Evolutionary conservation across 2,797 vertebrate genomes (phyloP).

Genomic region (Nasua narica): DNA sequence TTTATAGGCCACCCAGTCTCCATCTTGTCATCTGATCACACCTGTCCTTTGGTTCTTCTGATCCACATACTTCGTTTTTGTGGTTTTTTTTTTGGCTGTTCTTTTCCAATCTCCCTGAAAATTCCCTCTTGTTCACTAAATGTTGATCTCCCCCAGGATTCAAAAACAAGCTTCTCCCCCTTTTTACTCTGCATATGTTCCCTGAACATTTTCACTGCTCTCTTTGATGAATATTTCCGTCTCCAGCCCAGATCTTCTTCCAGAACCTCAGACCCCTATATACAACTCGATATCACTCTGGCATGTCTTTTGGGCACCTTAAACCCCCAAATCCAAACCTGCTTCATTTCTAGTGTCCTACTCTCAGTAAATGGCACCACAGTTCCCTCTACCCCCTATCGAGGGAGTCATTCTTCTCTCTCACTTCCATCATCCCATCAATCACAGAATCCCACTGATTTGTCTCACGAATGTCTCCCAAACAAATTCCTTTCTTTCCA

Average conservation of each 20-base stretch:
- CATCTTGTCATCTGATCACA: neutral
- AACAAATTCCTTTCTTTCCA: neutral
- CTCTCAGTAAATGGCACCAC: neutral
- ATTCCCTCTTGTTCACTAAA: neutral
- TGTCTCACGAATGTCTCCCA: neutral
- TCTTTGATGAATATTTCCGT: neutral
- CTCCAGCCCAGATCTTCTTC: neutral
- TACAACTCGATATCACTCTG: neutral
- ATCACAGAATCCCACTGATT: neutral
- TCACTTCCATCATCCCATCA: neutral
- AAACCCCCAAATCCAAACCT: neutral
- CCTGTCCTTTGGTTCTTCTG: neutral
- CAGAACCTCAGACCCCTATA: neutral
- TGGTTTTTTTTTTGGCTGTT: neutral
- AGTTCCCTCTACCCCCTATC: too few relatives aligned
- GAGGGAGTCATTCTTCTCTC: neutral
- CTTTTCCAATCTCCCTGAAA: neutral
- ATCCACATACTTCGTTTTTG: neutral
- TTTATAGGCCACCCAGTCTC: neutral
- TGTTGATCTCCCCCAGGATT: neutral
- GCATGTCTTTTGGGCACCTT: neutral
- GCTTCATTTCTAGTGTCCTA: neutral
- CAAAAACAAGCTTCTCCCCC: neutral
- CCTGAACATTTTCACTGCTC: neutral
- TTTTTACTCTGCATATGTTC: neutral